phyloP scores from a whole-genome alignment of 2,888 invertebrate genomes.

The Dione juno region DNA sequence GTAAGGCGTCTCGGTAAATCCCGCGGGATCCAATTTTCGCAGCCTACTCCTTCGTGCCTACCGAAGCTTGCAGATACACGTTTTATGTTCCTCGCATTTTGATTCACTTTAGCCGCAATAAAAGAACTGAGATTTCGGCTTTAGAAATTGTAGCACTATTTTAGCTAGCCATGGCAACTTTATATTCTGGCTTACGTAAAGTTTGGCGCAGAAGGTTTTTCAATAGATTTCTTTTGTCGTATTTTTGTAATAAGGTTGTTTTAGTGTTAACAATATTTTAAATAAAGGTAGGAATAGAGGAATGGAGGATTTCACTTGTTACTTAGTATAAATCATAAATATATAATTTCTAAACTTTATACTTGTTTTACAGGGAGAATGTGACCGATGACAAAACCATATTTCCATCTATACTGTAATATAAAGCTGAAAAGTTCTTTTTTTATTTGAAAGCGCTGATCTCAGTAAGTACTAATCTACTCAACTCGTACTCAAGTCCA shows the following conservation, averaged over 20 bases:
- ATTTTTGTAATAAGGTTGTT: slow-evolving; percentile 10
- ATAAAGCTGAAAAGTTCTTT: no score
- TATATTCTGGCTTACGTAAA: slow-evolving; percentile 39
- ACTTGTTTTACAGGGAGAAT: no score
- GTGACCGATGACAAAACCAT: no score
- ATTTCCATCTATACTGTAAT: no score
- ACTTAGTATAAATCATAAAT: background rate
- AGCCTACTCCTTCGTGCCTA: slow-evolving; percentile 66
- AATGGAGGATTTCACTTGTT: background rate
- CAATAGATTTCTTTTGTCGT: slow-evolving; percentile 28
- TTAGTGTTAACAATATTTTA: background rate
- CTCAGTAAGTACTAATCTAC: no score
- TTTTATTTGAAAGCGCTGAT: no score
- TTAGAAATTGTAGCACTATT: slow-evolving; percentile 42
- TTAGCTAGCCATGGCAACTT: slow-evolving; percentile 37
- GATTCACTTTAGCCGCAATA: slow-evolving; percentile 60
- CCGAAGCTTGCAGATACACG: slow-evolving; percentile 62
- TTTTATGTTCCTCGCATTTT: slow-evolving; percentile 62
- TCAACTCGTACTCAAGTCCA: no score
- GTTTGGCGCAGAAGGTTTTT: slow-evolving; percentile 32
- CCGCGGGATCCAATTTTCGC: slow-evolving; percentile 75
- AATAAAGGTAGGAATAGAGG: background rate
- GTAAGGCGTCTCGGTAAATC: slow-evolving; percentile 69
- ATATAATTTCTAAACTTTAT: background rate
- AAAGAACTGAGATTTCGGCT: slow-evolving; percentile 53